A percentile compares a stretch with the other conserved stretches of the same genome.
Evolutionary conservation across 2,888 invertebrate species (phyloP).

Genomic region (Dryobota labecula): DNA sequence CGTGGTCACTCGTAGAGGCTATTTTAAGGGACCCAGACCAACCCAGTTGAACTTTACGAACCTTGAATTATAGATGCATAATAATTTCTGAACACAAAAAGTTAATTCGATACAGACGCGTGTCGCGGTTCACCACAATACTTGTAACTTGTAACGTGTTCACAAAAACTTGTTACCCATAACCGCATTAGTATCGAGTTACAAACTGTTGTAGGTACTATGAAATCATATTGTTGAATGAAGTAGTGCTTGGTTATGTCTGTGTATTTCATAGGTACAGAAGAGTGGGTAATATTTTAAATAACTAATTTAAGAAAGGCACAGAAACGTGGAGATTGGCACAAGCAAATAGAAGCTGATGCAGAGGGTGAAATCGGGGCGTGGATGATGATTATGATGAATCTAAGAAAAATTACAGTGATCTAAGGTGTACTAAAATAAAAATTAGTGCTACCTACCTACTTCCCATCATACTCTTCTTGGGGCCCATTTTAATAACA

Average conservation of each 20-base stretch:
- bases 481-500: background rate
- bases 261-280: background rate
- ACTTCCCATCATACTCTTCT: background rate
- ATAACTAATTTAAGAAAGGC: background rate
- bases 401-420: background rate
- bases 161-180: constrained; percentile 68
- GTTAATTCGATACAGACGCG: constrained; percentile 66
- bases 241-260: background rate
- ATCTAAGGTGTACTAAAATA: background rate
- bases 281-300: background rate
- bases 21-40: background rate
- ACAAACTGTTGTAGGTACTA: constrained; percentile 48
- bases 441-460: too few relatives aligned
- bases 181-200: constrained; percentile 59
- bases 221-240: constrained; percentile 20
- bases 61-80: constrained; percentile 30
- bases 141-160: constrained; percentile 57
- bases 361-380: background rate
- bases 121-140: constrained; percentile 70
- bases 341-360: background rate
- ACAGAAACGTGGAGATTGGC: background rate
- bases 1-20: background rate
- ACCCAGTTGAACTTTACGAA: constrained; percentile 27
- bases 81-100: constrained; percentile 53
- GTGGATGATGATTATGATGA: background rate